Conservation (phyloP, 2,113 vertebrate genomes). For the Lepus europaeus region DNA sequence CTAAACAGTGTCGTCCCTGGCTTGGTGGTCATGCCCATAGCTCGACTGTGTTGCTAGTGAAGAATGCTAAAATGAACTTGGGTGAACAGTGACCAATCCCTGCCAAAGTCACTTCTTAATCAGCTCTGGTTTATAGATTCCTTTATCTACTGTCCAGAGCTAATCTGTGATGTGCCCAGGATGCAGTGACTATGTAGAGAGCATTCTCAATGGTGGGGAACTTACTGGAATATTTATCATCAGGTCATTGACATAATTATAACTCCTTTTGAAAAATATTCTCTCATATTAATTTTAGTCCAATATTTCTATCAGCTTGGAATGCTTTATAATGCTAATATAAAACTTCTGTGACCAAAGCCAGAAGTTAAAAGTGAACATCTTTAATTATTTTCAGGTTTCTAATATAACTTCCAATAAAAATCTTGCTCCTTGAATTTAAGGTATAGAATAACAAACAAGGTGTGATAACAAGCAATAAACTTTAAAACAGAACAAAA, state of each 20-base stretch:
- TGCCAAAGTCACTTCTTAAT: background rate
- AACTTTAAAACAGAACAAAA: constrained; percentile 37
- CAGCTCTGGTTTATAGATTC: background rate
- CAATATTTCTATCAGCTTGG: constrained; percentile 64
- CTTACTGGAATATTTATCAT: constrained; percentile 19
- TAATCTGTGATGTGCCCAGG: background rate
- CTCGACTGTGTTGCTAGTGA: background rate
- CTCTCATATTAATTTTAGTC: constrained; percentile 63
- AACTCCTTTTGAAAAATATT: constrained; percentile 69
- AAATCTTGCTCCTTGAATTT: constrained; percentile 56
- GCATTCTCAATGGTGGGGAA: background rate
- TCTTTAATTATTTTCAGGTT: constrained; percentile 68
- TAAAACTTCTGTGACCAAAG: constrained; percentile 64
- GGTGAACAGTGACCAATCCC: background rate
- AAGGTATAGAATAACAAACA: constrained; percentile 35
- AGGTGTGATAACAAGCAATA: constrained; percentile 1
- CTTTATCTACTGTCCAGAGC: background rate
- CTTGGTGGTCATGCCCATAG: background rate
- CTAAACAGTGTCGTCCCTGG: background rate
- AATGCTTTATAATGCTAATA: constrained; percentile 58
- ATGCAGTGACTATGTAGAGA: background rate
- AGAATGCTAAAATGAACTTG: background rate
- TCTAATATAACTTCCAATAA: constrained; percentile 50
- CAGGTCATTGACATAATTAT: constrained; percentile 19
- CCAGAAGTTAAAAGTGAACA: constrained; percentile 51